phyloP scores from a whole-genome alignment of 2,888 invertebrate species.

The Apodemia zela region DNA sequence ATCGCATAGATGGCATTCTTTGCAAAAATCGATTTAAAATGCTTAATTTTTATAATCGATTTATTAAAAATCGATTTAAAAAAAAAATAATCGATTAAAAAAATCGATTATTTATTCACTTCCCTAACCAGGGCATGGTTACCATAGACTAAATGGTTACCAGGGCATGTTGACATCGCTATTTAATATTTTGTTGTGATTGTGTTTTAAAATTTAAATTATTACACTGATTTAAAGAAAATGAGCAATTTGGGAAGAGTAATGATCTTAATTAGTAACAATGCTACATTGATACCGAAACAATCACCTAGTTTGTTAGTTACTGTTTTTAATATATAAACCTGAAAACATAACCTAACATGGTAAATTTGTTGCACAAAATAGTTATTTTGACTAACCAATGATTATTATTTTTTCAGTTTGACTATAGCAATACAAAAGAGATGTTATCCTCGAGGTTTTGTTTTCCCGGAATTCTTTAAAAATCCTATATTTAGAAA shows the following conservation, averaged over 20 bases:
- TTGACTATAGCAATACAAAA: constrained; percentile 35
- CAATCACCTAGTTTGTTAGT: neutral
- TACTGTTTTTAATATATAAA: neutral
- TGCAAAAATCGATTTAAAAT: too few relatives aligned
- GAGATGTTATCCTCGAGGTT: constrained; percentile 51
- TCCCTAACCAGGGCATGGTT: too few relatives aligned
- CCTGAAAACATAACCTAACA: constrained; percentile 5
- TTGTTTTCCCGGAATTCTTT: constrained; percentile 62
- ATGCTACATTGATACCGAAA: constrained; percentile 2
- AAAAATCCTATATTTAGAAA: constrained; percentile 84
- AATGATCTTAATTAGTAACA: constrained; percentile 1
- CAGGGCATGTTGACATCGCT: too few relatives aligned
- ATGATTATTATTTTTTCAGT: constrained; percentile 37
- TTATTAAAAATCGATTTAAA: too few relatives aligned
- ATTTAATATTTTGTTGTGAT: too few relatives aligned
- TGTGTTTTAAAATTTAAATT: too few relatives aligned
- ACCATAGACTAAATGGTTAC: too few relatives aligned
- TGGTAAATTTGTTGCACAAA: neutral
- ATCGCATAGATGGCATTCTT: too few relatives aligned
- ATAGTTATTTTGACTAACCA: neutral
- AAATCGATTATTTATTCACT: too few relatives aligned
- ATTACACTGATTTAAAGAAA: neutral
- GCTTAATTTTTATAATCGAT: too few relatives aligned
- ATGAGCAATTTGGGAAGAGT: constrained; percentile 12
- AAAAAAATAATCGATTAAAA: too few relatives aligned